A percentile compares a stretch with the other conserved stretches of the same genome.
These are phyloP conservation scores for Pardalotus punctatus DNA, from an alignment of 2,113 vertebrate genomes.

Conservation along the genomic window DNA sequence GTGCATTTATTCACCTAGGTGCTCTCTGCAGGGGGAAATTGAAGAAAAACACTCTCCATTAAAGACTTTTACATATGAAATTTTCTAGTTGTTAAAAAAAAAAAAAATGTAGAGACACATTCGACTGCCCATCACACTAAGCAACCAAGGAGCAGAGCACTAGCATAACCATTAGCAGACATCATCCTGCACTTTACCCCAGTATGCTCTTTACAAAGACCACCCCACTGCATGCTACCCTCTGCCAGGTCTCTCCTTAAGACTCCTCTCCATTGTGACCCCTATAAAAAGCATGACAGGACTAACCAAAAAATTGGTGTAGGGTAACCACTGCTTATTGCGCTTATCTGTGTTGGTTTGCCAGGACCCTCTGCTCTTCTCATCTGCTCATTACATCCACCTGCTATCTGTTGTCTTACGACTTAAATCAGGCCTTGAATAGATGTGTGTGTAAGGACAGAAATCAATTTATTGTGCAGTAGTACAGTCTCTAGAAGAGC, in stretches of 20 bases:
- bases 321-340: background rate
- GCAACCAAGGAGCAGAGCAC: background rate
- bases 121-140: background rate
- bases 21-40: background rate
- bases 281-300: background rate
- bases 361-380: background rate
- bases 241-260: background rate
- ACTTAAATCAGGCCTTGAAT: background rate
- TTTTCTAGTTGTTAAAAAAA: background rate
- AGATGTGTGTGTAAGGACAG: background rate
- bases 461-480: background rate
- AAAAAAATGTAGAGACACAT: background rate
- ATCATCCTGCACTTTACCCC: background rate
- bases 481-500: background rate
- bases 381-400: background rate
- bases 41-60: background rate
- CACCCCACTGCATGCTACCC: background rate
- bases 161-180: background rate
- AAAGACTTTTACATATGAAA: background rate
- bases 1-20: background rate
- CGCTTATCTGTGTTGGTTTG: background rate
- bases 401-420: background rate
- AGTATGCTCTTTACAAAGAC: background rate
- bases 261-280: background rate
- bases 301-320: background rate